phyloP scores from a whole-genome alignment of 2,888 invertebrate species.

The Acanthopleura granulata region DNA sequence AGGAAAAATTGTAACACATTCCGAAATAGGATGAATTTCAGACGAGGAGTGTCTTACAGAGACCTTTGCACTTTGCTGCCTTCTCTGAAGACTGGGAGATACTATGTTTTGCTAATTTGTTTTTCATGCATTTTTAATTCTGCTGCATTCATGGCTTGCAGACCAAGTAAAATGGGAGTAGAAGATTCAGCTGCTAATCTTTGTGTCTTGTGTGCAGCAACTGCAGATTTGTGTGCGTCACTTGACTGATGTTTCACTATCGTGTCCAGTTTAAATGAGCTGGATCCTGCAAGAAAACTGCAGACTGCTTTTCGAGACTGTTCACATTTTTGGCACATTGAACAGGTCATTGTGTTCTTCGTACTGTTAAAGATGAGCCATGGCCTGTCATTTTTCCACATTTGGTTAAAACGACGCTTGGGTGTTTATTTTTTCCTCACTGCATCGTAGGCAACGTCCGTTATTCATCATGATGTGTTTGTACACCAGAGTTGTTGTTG shows the following conservation, averaged over 20 bases:
- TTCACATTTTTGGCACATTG: neutral
- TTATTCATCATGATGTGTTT: too few species aligned
- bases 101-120: neutral
- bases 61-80: conserved; percentile 6
- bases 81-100: neutral
- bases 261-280: conserved; percentile 1
- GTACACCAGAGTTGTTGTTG: too few species aligned
- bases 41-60: neutral
- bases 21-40: conserved; percentile 7
- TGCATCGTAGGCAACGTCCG: too few species aligned
- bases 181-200: neutral
- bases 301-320: neutral
- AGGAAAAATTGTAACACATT: neutral
- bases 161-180: neutral
- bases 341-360: too few species aligned
- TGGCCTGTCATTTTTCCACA: neutral
- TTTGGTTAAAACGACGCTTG: neutral
- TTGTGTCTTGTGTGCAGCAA: neutral
- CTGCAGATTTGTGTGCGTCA: conserved; percentile 12
- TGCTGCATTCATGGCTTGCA: too few species aligned
- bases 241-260: conserved; percentile 2
- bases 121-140: neutral
- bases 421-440: too few species aligned
- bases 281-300: neutral
- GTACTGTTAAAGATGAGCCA: too few species aligned